Base-by-base conservation (phyloP, 2,113 vertebrate genomes). In the Sapayoa aenigma region DNA sequence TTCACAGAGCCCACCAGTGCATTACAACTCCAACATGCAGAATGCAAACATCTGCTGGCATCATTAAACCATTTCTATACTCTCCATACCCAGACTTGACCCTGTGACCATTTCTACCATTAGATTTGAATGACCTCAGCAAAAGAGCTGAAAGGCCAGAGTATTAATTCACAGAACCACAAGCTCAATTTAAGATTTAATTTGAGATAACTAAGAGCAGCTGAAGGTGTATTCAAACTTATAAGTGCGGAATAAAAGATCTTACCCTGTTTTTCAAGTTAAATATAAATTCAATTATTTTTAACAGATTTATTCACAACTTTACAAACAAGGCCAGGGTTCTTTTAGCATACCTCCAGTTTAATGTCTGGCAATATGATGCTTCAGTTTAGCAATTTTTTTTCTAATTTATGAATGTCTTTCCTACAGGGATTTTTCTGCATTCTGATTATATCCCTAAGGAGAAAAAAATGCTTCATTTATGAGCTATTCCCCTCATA, bases 181-280 rank as follows among this genome's bases (percentile, higher is more conserved):
- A 97, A 97, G 97, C 97, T 98, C 98, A 98, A 98, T 98, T 98
- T 98, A 98, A 98, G 98, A 98, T 98, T 98, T 98, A 98, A 98
- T 98, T 98, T 98, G 98, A 98, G 98, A 98, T 98, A 98, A 98
- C 97, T 93, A 98, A 97, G 97, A 98, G 97, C 97, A 97, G 96
- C 96, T 92, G 97, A 98, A 98, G 98, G 97, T 98, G 97, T 98
- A 98, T 98, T 98, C 97, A 98, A 98, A 98, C 97, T 98, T 98
- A 72, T 96, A 97, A 97, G 97, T 96, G 84, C 9, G 42, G 95
- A 97, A 97, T 97, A 93, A 98, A 98, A 97, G 96, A 96, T 90
- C 96, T 95, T 93, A 97, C 94, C 97, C 97, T 97, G 96, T 98
- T 98, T 98, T 97, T 97, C 95, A 96, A 96, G 95, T 97, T 97